Evolutionary conservation across 92 coral and sea anemone species (phyloP), one percentile per base, ranked within the genome.

Genomic region (Zoanthus gigantus): DNA sequence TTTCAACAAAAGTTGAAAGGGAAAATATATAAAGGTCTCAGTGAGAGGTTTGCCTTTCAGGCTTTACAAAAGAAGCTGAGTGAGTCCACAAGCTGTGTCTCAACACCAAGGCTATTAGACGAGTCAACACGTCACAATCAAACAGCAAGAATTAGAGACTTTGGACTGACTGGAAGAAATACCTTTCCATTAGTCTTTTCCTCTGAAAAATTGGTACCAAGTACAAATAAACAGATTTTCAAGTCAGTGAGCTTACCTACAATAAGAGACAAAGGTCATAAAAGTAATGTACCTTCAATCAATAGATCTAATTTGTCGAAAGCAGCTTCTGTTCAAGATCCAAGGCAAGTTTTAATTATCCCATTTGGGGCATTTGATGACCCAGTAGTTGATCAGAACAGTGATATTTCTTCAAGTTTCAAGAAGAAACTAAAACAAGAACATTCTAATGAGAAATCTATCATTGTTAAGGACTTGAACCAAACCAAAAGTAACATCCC

Each of bases 361-460:
- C 98, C 98, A 0, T 94, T 94, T 90, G 96, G 93, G 58, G 75
- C 98, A 34, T 93, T 94, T 63, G 98, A 94, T 91, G 98, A 94
- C 57, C 98, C 98, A 1, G 98, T 94, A 2, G 94, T 78, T 31
- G 76, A 72, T 6, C 78, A 88, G 5, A 79, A 63, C 34, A 87
- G 69, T 15, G 58, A 44, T n/a, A 57, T 18, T 31, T 79, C 76
- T 6, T 76, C 45, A 76, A 47, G 60, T 31, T 81, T 47, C 23
- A 81, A 81, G 16, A 81, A 81, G 42, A 81, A 68, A 67, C 56
- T 16, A 30, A 67, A 28, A 12, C 63, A 81, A 47, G 85, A 46
- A 81, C 28, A 66, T 12, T 42, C 29, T n/a, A 17, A 17, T 3
- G 66, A 66, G 58, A 65, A 18, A 16, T n/a, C 56, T 23, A 81